phyloP scores from a whole-genome alignment of 2,888 invertebrate species.

The Oscheius sp. region DNA sequence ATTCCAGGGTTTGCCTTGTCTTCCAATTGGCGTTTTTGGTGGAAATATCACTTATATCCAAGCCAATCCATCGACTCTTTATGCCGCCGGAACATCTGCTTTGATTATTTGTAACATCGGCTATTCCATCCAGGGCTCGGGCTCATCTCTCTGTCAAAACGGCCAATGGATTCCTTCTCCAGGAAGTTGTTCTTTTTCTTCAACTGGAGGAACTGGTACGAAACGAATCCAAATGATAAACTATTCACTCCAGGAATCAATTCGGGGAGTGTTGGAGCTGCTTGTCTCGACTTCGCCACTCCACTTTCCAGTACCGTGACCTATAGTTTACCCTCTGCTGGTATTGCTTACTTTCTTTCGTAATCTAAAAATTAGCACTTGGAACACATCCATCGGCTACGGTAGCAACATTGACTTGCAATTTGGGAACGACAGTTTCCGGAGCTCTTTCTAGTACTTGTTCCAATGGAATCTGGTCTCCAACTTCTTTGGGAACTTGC shows the following conservation, averaged over 20 bases:
- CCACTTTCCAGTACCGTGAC: slow-evolving; percentile 22
- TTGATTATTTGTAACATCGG: slow-evolving; percentile 39
- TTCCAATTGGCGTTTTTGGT: not conserved
- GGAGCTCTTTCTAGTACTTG: slow-evolving; percentile 47
- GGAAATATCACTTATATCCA: slow-evolving; percentile 24
- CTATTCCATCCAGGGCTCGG: slow-evolving; percentile 1
- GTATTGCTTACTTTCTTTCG: not conserved
- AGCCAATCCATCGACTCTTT: slow-evolving; percentile 30
- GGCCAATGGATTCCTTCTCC: slow-evolving; percentile 14
- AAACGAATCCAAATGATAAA: not conserved
- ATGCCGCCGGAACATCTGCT: slow-evolving; percentile 38
- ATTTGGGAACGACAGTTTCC: slow-evolving; percentile 38
- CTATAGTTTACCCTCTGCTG: slow-evolving; percentile 11
- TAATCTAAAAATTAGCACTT: not conserved
- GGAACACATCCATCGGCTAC: slow-evolving; percentile 43
- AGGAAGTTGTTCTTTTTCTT: slow-evolving; percentile 24
- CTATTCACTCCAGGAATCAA: not conserved
- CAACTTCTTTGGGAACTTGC: slow-evolving; percentile 28
- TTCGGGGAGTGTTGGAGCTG: slow-evolving; percentile 16
- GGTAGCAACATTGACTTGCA: slow-evolving; percentile 52
- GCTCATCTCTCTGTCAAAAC: not conserved
- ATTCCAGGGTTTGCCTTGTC: slow-evolving; percentile 14
- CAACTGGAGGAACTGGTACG: not conserved
- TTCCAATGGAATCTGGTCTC: slow-evolving; percentile 50
- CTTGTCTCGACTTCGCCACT: slow-evolving; percentile 21